Evolutionary conservation across 1,140 invertebrate genomes (phyloP).

Genomic region (Drosophila orena): DNA sequence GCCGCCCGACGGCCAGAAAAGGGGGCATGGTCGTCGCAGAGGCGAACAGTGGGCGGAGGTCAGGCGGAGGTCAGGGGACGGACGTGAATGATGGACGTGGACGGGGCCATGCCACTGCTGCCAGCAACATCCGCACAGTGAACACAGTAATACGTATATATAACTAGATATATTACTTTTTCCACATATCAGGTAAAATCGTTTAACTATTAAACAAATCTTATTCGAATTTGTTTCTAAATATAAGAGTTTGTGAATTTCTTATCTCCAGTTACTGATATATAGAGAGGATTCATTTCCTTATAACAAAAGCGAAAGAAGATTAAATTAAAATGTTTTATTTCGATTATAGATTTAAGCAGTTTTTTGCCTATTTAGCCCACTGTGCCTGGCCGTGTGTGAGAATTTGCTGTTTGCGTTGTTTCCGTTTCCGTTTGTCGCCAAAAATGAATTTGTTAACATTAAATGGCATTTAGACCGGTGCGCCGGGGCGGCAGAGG

Average conservation of each 20-base stretch:
- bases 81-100: conserved; percentile 54
- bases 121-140: conserved; percentile 20
- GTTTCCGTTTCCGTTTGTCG: conserved; percentile 70
- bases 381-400: conserved; percentile 25
- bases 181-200: neutral
- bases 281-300: too few relatives aligned
- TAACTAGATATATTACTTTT: too few relatives aligned
- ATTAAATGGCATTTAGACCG: conserved; percentile 62
- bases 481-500: neutral
- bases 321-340: too few relatives aligned
- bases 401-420: conserved; percentile 37
- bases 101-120: conserved; percentile 7
- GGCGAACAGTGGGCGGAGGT: conserved; percentile 4
- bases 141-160: too few relatives aligned
- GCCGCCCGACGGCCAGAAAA: conserved; percentile 19
- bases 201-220: too few relatives aligned
- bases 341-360: neutral
- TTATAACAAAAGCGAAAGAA: too few relatives aligned
- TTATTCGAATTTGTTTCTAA: too few relatives aligned
- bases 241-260: too few relatives aligned
- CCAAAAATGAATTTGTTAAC: conserved; percentile 76
- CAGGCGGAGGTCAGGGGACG: conserved; percentile 5
- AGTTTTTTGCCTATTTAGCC: neutral
- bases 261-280: too few relatives aligned
- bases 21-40: conserved; percentile 4